Evolutionary conservation across 2,113 vertebrate genomes (phyloP).

Genomic region (Jaculus jaculus): DNA sequence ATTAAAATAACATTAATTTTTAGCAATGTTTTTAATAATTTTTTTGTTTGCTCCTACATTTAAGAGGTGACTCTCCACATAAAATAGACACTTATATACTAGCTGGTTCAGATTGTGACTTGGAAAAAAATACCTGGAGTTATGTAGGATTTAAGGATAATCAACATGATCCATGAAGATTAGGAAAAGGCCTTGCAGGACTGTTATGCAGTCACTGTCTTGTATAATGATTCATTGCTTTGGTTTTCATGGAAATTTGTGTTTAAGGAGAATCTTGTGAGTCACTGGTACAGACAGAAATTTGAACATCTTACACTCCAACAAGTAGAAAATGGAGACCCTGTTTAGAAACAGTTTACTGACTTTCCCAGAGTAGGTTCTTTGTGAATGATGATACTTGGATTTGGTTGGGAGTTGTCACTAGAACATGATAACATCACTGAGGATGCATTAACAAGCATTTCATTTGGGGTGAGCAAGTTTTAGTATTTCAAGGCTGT

Average conservation of each 20-base stretch:
- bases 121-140: slow-evolving; percentile 1
- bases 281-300: background rate
- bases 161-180: background rate
- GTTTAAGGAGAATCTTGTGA: background rate
- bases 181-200: slow-evolving; percentile 3
- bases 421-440: background rate
- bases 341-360: background rate
- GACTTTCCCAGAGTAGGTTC: background rate
- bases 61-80: background rate
- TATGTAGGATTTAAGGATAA: slow-evolving; percentile 13
- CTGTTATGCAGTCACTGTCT: background rate
- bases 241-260: slow-evolving; percentile 37
- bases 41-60: slow-evolving; percentile 30
- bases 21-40: slow-evolving; percentile 2
- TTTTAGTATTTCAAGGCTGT: background rate
- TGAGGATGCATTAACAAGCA: background rate
- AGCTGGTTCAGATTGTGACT: background rate
- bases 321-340: background rate
- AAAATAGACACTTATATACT: slow-evolving; percentile 5
- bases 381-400: background rate
- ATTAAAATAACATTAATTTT: slow-evolving; percentile 2
- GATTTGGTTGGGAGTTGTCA: background rate
- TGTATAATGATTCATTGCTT: slow-evolving; percentile 1
- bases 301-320: background rate
- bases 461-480: background rate